Evolutionary conservation across 2,888 invertebrate genomes (phyloP), one percentile per base, ranked within the genome.

Genomic region (Ornithoptera priamus): DNA sequence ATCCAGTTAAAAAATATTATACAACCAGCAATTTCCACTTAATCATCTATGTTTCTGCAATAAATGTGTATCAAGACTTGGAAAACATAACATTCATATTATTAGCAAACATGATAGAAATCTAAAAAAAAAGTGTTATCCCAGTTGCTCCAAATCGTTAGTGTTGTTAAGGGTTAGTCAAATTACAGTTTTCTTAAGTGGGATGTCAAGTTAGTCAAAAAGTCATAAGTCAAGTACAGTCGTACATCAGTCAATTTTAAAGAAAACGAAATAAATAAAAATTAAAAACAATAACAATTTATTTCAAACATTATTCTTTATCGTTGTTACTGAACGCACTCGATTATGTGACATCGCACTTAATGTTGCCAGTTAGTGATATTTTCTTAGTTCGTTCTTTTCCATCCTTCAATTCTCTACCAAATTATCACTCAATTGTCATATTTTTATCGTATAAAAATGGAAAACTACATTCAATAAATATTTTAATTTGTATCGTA

Each of bases 261-360:
- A 74, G 69, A 62, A 65, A 81, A 76, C 76, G 74, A 82, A 83
- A 82, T 76, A 76, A 79, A 75, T 76, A 75, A 71, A 76, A 30
- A 39, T 8, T 39, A 61, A 77, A 80, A 84, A 83, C 79, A 86
- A 85, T 82, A 85, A 82, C 78, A 78, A 80, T 83, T 85, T 85
- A 81, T 86, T 86, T 78, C 78, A 80, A 81, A 85, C 81, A 86
- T 81, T 67, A 82, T 78, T 76, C 71, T 75, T 72, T 74, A 79
- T 73, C 74, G 70, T 72, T 78, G 78, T 74, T 74, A 81, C 79
- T 80, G 80, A 81, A 79, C 77, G 75, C 76, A 74, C 75, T 68
- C 65, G 68, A 62, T 71, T 81, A 77, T 79, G 78, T 81, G 90
- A 92, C 92, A 91, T 91, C 92, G 85, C 92, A 92, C 92, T 91